Base-by-base conservation (phyloP, 2,888 invertebrate species). In the Agrilus cyanescens region DNA sequence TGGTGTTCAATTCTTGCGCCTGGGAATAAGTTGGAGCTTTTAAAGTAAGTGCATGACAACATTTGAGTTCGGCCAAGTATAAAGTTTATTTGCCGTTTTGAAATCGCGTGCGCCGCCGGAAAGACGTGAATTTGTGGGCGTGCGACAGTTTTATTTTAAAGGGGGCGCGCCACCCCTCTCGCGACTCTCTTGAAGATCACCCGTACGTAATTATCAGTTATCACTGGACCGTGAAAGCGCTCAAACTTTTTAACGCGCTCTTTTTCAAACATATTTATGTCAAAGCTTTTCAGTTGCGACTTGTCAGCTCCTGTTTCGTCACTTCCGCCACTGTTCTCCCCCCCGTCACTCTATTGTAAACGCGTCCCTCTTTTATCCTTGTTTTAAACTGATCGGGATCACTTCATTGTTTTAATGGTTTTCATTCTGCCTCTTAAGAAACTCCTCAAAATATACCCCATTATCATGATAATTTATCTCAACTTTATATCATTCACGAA, bases 151-250 rank as follows among this genome's bases (percentile, higher is more conserved):
- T 61, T 63, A 63, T 62, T 62, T 61, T 57, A 54, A 61, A 60
- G 57, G 53, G 54, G 47, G 44, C 44, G 38, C 40, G 34, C 14
- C 43, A 39, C 48, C 46, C 46, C 45, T 43, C 38, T 43, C 57
- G 47, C 49, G 55, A 54, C 50, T 62, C 63, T 61, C 63, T 63
- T 63, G 60, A 59, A 63, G 63, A 66, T 66, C 65, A 63, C 64
- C 63, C 65, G 65, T 60, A 63, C 64, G 64, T 66, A 66, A 66
- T 66, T 66, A 66, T 65, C 65, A 59, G 65, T 65, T 65, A 65
- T 60, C 65, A 53, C 42, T 59, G 57, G 53, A 55, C 57, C 61
- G 61, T 62, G 59, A 65, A 62, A 60, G 61, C 61, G 57, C 60
- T 58, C 62, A 57, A 60, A 59, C 62, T 63, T 62, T 65, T 64